These are phyloP conservation scores for Lathronympha strigana DNA, from an alignment of 2,888 invertebrate species.

Conservation along the genomic window DNA sequence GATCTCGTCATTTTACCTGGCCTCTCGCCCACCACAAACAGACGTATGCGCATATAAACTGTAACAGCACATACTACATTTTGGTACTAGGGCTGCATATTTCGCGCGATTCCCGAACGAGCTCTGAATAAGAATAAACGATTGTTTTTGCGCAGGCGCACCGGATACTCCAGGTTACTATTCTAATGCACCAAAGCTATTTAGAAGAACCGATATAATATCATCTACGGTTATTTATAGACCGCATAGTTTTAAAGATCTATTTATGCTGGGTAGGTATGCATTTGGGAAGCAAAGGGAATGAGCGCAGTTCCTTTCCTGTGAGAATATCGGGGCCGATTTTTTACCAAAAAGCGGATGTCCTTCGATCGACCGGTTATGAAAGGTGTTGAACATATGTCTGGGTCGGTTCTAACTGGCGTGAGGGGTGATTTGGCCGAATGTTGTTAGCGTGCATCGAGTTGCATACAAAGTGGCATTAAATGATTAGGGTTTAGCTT, in stretches of 20 bases:
- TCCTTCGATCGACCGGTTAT: conserved; percentile 83
- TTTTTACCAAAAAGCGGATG: conserved; percentile 83
- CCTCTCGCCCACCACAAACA: not conserved
- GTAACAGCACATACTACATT: not conserved
- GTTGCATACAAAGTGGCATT: not conserved
- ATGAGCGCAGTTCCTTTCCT: conserved; percentile 76
- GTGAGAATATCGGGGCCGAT: conserved; percentile 81
- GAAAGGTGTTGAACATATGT: conserved; percentile 84
- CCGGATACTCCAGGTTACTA: conserved; percentile 69
- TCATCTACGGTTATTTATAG: not conserved
- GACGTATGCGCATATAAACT: not conserved
- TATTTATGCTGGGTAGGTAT: not conserved
- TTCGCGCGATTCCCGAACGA: conserved; percentile 38
- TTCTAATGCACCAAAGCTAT: not conserved
- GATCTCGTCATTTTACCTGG: conserved; percentile 29
- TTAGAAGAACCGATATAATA: not conserved
- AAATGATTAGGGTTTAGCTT: not conserved
- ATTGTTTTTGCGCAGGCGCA: conserved; percentile 78
- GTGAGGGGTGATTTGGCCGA: conserved; percentile 45
- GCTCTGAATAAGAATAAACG: conserved; percentile 75
- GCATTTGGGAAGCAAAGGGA: not conserved
- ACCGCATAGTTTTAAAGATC: not conserved
- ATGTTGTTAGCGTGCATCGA: conserved; percentile 40
- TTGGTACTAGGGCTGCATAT: not conserved
- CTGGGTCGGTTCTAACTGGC: conserved; percentile 68